Evolutionary conservation across 2,888 invertebrate species (phyloP).

Genomic region (Drosophila hamatofila): DNA sequence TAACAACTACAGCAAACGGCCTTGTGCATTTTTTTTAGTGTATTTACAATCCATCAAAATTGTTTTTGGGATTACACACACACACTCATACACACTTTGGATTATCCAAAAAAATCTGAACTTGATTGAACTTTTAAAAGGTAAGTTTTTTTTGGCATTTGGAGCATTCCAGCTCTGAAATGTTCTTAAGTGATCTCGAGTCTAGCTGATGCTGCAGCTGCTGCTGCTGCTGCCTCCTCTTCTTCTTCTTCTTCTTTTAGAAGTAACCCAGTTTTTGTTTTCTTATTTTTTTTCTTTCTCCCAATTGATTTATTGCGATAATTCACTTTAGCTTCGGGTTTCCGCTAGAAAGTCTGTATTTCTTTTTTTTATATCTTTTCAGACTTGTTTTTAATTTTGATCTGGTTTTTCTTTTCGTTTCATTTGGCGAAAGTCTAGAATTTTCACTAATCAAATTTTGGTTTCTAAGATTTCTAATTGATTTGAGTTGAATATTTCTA

Average conservation of each 20-base stretch:
- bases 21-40: slow-evolving; percentile 56
- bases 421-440: slow-evolving; percentile 70
- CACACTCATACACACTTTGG: slow-evolving; percentile 42
- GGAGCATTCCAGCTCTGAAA: slow-evolving; percentile 27
- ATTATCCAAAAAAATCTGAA: slow-evolving; percentile 38
- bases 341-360: slow-evolving; percentile 55
- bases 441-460: slow-evolving; percentile 58
- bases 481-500: background rate
- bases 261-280: slow-evolving; percentile 33
- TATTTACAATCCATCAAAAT: slow-evolving; percentile 55
- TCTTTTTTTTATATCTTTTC: slow-evolving; percentile 8
- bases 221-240: too few relatives aligned
- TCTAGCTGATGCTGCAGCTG: background rate
- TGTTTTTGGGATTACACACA: slow-evolving; percentile 65
- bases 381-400: slow-evolving; percentile 27
- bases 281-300: slow-evolving; percentile 10
- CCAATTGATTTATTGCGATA: slow-evolving; percentile 59
- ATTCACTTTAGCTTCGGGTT: slow-evolving; percentile 36
- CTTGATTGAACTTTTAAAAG: slow-evolving; percentile 51
- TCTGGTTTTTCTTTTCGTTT: slow-evolving; percentile 48
- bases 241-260: slow-evolving; percentile 5
- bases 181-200: slow-evolving; percentile 30
- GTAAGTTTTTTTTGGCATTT: slow-evolving; percentile 42
- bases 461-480: background rate
- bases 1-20: slow-evolving; percentile 46